Evolutionary conservation across 2,888 invertebrate species (phyloP), one percentile per base, ranked within the genome.

Genomic region (Nebria brevicollis): DNA sequence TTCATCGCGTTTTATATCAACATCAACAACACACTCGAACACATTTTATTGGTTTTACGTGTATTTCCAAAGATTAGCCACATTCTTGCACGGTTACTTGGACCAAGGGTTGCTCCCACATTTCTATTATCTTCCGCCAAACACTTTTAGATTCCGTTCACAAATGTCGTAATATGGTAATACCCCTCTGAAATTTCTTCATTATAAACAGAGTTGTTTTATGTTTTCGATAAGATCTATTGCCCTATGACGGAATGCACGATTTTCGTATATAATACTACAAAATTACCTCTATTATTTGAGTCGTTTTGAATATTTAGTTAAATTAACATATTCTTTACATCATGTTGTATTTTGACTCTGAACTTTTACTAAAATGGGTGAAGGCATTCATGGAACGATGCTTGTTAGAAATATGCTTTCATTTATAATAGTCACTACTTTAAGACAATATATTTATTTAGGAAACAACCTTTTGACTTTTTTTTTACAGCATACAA

Each of bases 151-250:
- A 54, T 54, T 8, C 54, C 13, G 54, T 54, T 54, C 54, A 54
- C 54, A 54, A 54, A 54, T 54, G 54, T 54, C 54, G 54, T 54
- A 54, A 54, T 54, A 54, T 54, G 54, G 54, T 54, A 54, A 54
- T 54, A 54, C 54, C 54, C 54, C 7, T 54, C 8, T 54, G 4
- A 54, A 54, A 54, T 54, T 54, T 54, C 54, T 54, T 54, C 54
- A 54, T 54, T 54, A 54, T 54, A 54, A 54, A 54, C 54, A 13
- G 13, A 54, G 54, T 54, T 54, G 54, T 54, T 54, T 54, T 54
- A 54, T 3, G 8, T 54, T 54, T 13, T 11, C 1, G 54, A 54
- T 54, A 54, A 54, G 54, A 54, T 54, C 54, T 54, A 54, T 54
- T 54, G 54, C 54, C 54, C 54, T 54, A 54, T 54, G 54, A 54